Percentiles rank a stretch among this genome's conserved stretches.
These are phyloP conservation scores for Rutilus rutilus DNA, from an alignment of 2,113 vertebrate species.

Conservation along the genomic window DNA sequence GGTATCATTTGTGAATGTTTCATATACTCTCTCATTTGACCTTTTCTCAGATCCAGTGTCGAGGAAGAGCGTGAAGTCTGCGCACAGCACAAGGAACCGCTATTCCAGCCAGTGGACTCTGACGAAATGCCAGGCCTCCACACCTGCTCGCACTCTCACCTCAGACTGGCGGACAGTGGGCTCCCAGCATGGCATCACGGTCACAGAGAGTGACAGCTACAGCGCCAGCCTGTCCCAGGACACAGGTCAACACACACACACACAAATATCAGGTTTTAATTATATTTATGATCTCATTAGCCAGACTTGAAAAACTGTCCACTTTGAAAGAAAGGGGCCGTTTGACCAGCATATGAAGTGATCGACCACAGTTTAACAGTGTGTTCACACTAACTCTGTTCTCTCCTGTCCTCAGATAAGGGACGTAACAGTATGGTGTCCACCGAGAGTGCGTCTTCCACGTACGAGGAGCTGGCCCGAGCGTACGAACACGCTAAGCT, in stretches of 20 bases:
- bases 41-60: conserved; percentile 87
- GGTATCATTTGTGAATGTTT: not conserved
- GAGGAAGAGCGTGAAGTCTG: conserved; percentile 93
- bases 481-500: conserved; percentile 98
- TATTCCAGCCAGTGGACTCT: conserved; percentile 99
- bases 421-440: conserved; percentile 99
- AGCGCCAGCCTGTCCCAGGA: conserved; percentile 98
- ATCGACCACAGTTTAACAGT: not conserved
- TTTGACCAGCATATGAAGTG: not conserved
- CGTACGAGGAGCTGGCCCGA: conserved; percentile 95
- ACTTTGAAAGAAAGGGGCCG: not conserved
- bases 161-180: conserved; percentile 97
- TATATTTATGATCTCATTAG: not conserved
- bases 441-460: conserved; percentile 98
- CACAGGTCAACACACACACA: conserved; percentile 80
- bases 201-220: conserved; percentile 98
- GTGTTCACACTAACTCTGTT: not conserved
- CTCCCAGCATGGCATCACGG: conserved; percentile 96
- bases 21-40: not conserved
- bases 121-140: conserved; percentile 96
- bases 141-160: conserved; percentile 92
- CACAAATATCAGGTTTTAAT: not conserved
- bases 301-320: not conserved
- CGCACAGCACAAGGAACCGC: conserved; percentile 93
- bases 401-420: conserved; percentile 77